Percentiles rank a stretch among this genome's conserved stretches.
These are phyloP conservation scores for Sebastes matsubarae DNA, from an alignment of 2,797 vertebrate species.

Conservation along the genomic window DNA sequence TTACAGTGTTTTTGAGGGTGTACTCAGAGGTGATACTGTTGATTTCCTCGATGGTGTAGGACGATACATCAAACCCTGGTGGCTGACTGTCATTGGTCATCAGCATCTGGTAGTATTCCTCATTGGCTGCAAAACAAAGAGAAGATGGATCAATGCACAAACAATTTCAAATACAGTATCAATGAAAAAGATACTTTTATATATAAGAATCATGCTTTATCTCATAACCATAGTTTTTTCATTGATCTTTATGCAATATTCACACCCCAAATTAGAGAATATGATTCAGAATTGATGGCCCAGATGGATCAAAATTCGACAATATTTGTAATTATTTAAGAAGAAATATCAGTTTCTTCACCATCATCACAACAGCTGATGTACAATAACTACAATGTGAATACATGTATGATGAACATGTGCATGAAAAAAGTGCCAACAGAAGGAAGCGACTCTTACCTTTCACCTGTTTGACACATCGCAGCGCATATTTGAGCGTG, in stretches of 20 bases:
- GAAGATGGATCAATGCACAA: not conserved
- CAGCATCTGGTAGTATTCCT: conserved; percentile 94
- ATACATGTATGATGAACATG: not conserved
- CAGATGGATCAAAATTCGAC: not conserved
- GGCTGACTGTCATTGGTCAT: conserved; percentile 90
- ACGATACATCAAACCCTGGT: conserved; percentile 86
- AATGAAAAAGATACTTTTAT: not conserved
- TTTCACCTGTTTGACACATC: conserved; percentile 95
- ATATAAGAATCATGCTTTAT: not conserved
- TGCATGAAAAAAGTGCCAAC: not conserved
- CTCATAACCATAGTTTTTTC: too few relatives aligned
- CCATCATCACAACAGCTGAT: too few relatives aligned
- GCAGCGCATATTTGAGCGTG: conserved; percentile 91
- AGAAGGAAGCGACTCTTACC: conserved; percentile 77
- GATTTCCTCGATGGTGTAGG: conserved; percentile 91
- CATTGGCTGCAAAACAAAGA: conserved; percentile 84
- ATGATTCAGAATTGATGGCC: not conserved
- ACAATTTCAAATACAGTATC: not conserved
- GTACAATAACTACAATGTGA: not conserved
- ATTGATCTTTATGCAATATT: not conserved
- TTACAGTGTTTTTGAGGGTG: conserved; percentile 90
- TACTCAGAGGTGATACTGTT: conserved; percentile 91
- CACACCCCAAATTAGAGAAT: not conserved
- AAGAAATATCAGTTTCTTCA: not conserved
- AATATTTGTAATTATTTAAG: not conserved